phyloP scores from a whole-genome alignment of 1,140 invertebrate species.

The Leptinotarsa undecemlineata region DNA sequence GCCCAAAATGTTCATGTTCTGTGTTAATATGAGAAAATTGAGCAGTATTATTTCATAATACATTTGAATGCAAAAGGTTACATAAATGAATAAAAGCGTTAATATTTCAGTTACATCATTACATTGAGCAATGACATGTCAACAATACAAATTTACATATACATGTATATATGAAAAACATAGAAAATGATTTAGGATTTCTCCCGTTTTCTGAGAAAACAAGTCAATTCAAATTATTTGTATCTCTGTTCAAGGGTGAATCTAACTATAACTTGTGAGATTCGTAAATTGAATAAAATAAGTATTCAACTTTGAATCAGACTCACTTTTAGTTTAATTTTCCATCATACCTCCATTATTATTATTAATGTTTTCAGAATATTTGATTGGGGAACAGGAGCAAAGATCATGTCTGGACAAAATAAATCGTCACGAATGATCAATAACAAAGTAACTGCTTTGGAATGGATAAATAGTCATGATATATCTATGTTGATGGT shows the following conservation, averaged over 20 bases:
- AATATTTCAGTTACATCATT: too few species aligned
- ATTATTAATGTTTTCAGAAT: slow-evolving; percentile 56
- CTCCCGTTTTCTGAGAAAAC: not conserved
- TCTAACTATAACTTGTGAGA: not conserved
- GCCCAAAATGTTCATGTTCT: too few species aligned
- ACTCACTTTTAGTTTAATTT: too few species aligned
- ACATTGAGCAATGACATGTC: too few species aligned
- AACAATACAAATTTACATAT: too few species aligned
- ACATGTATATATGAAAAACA: too few species aligned
- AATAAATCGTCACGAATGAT: slow-evolving; percentile 55
- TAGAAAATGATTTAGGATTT: not conserved
- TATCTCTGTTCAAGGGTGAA: not conserved
- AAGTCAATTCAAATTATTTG: not conserved
- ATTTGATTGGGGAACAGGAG: slow-evolving; percentile 72
- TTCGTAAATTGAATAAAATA: not conserved
- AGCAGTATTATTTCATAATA: too few species aligned
- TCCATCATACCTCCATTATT: not conserved
- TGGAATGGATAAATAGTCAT: slow-evolving; percentile 90
- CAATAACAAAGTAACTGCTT: slow-evolving; percentile 70
- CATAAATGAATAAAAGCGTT: too few species aligned
- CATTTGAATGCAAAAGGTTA: too few species aligned
- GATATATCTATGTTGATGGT: slow-evolving; percentile 75
- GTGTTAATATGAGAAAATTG: too few species aligned
- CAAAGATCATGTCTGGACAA: slow-evolving; percentile 63
- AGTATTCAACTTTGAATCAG: not conserved